Evolutionary conservation across 2,888 invertebrate genomes (phyloP), one percentile per base, ranked within the genome.

Genomic region (Muscina levida): DNA sequence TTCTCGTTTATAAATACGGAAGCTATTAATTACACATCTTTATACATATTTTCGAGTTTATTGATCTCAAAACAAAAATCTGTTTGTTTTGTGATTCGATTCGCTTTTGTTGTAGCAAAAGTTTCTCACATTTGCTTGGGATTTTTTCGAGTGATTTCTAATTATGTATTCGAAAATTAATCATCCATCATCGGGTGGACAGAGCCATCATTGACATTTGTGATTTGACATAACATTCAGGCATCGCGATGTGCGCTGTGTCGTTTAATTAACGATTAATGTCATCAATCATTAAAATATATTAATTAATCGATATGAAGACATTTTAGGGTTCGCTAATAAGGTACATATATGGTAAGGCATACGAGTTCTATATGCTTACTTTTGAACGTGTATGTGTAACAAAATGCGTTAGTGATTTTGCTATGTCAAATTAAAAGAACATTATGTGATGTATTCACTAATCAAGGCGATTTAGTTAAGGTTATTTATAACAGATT

Each of bases 151-250:
- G 11, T 22, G 22, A 51, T 51, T 22, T 62, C 42, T 62, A 42
- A 62, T 62, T 62, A 31, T 62, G 81, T 81, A 76, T 72, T 39
- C 62, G 39, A 72, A 56, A 51, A 48, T 66, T 82, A 77, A 78
- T 84, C 84, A 86, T 86, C 82, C 79, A 86, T 87, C 85, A 86
- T 87, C 83, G 59, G 2, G 11, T 19, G 31, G 51, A 37, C 26
- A 62, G 65, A 39, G 46, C 65, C 59, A 66, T 68, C 46, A 75
- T 74, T 79, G 81, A 82, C 83, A 82, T 82, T 82, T 83, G 82
- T 3, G 19, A 51, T 72, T 78, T 83, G 82, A 82, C 83, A 82
- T 72, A 77, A 79, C 67, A 68, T 66, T 66, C 68, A 70, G 68
- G 26, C 31, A n/a, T n/a, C n/a, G 66, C 73, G 79, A 82, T 82